Evolutionary conservation across 2,888 invertebrate species (phyloP), one percentile per base, ranked within the genome.

Genomic region (Cantharis nigra): DNA sequence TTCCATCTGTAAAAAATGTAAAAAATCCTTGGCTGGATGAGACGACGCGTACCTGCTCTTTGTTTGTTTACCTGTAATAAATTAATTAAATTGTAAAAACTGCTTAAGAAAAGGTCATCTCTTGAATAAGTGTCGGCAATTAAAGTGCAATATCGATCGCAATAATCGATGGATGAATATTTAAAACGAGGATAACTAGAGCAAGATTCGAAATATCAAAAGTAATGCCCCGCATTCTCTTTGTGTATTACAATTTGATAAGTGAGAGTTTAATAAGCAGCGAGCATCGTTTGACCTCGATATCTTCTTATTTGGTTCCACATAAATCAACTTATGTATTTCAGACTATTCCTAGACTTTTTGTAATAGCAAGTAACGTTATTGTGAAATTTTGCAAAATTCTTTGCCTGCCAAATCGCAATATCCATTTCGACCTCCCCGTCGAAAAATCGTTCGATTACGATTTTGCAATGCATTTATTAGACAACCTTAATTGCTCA

Each of bases 291-390:
- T 67, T 13, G 65, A 71, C 49, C 71, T 71, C 71, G 71, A 71
- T 69, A 69, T 67, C 65, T 67, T 67, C 65, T 67, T 67, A 67
- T 67, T 67, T 20, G 65, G 65, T 26, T n/a, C 65, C 65, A 26
- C 28, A 67, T 67, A 67, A 67, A 67, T 67, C 65, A 23, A n/a
- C 65, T 26, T 26, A 9, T 4, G 11, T 26, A 69, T 23, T 71
- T 71, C 62, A 71, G 49, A 62, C 71, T 71, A 71, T 62, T 23
- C 49, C 7, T 33, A 70, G 70, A 70, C 28, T 70, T 70, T 70
- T 65, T 20, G 23, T 65, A 23, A 70, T 28, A 16, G 70, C 18
- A 67, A 67, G 49, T 49, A 49, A 49, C 49, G 49, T 49, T 49
- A 5, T 49, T 49, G n/a, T 9, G 49, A n/a, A 49, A 49, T 49